Conservation (phyloP, 1,140 invertebrate species). For the Hyphantria cunea region DNA sequence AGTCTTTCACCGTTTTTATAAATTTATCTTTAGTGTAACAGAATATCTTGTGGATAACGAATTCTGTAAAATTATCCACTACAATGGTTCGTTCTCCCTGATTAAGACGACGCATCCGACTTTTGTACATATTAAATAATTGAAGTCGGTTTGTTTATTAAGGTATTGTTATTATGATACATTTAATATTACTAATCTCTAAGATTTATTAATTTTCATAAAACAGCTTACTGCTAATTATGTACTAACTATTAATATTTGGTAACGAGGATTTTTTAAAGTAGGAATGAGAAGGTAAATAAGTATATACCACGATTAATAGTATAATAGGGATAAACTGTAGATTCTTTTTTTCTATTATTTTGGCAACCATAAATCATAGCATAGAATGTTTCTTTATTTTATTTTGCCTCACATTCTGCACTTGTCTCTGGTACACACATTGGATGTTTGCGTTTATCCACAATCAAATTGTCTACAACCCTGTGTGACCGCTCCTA, state of each 20-base stretch:
- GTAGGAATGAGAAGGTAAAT: too few relatives aligned
- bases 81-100: not conserved
- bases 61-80: not conserved
- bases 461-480: not conserved
- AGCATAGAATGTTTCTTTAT: slow-evolving; percentile 48
- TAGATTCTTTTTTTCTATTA: slow-evolving; percentile 21
- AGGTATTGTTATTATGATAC: slow-evolving; percentile 10
- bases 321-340: slow-evolving; percentile 1
- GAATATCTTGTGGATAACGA: not conserved
- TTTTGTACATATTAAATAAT: slow-evolving; percentile 4
- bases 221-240: not conserved
- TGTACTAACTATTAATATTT: slow-evolving; percentile 10
- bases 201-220: too few relatives aligned
- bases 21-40: not conserved
- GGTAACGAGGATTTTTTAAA: not conserved
- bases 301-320: too few relatives aligned
- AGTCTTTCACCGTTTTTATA: not conserved
- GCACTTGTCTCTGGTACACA: slow-evolving; percentile 47
- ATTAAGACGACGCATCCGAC: not conserved
- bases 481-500: not conserved
- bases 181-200: not conserved
- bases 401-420: slow-evolving; percentile 68
- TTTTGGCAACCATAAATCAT: slow-evolving; percentile 43
- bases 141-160: slow-evolving; percentile 21
- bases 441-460: not conserved